Base-by-base conservation (phyloP, 1,140 invertebrate species). In the Macrosteles quadrilineatus region DNA sequence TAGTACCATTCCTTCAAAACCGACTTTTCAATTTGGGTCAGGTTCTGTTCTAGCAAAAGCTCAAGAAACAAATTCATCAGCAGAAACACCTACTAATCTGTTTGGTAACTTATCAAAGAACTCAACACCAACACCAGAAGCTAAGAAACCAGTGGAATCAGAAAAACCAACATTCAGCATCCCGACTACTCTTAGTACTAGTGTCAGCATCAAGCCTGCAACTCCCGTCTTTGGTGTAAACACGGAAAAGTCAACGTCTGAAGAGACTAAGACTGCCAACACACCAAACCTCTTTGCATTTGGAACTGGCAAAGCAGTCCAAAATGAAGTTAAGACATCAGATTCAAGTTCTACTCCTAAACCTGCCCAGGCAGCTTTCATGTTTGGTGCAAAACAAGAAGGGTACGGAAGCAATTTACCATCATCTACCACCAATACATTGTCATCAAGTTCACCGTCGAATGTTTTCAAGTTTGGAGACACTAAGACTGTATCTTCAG, bases 401-500 rank as follows among this genome's bases (percentile, higher is more conserved):
- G 21, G 21, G 25, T 21, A 3, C 11, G 11, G 23, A 23, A 19
- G 40, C 19, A 64, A 64, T 19, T 3, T 45, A 14, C 23, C 32
- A 31, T 32, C n/a, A 19, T 32, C 36, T 21, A 66, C 36, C 17
- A 43, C 63, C 2, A 66, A 40, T 27, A 43, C 63, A 4, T 12
- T 66, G 21, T 9, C 63, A 45, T 23, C 36, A 27, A 64, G 62
- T 64, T n/a, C 32, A 36, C 23, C 62, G 4, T 23, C 43, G 1
- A 68, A 53, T 32, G 36, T 53, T 14, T 68, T 68, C 21, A 68
- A 68, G 30, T 53, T 68, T 55, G 66, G 45, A 25, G 36, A 43
- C 19, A 29, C 47, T n/a, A 68, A 68, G 55, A 30, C 66, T 19
- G 29, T 57, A 23, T 2, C 66, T 17, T 53, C 43, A n/a, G 29